These are phyloP conservation scores for Coecobrya sp. DNA, from an alignment of 2,888 invertebrate species.

Conservation along the genomic window DNA sequence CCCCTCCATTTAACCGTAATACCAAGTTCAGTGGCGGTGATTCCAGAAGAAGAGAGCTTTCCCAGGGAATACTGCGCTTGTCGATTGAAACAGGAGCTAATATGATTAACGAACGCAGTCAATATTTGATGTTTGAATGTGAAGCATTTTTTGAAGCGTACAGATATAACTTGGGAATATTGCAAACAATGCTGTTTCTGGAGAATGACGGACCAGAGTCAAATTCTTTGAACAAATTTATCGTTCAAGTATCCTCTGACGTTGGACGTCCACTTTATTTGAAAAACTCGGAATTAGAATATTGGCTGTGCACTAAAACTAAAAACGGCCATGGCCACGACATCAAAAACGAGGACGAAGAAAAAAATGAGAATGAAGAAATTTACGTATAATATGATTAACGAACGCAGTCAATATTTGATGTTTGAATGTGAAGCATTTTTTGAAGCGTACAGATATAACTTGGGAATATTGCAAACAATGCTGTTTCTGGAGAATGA, in stretches of 20 bases:
- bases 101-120: background rate
- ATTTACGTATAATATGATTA: too few species aligned
- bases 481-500: background rate
- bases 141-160: conserved; percentile 95
- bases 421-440: conserved; percentile 94
- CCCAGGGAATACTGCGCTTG: conserved; percentile 1
- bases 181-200: background rate
- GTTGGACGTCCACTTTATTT: conserved; percentile 88
- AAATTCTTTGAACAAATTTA: conserved; percentile 89
- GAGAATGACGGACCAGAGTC: too few species aligned
- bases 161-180: conserved; percentile 88
- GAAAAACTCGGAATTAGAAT: background rate
- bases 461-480: conserved; percentile 61
- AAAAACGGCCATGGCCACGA: too few species aligned
- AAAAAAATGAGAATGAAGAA: too few species aligned
- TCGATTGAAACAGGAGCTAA: background rate
- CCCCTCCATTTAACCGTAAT: conserved; percentile 62
- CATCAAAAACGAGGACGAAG: too few species aligned
- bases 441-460: conserved; percentile 93
- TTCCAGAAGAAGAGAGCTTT: conserved; percentile 65
- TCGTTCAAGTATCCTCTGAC: conserved; percentile 89
- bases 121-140: conserved; percentile 92
- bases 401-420: conserved; percentile 87
- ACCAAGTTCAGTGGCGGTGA: too few species aligned
- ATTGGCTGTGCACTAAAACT: too few species aligned